Evolutionary conservation across 2,113 vertebrate genomes (phyloP).

Genomic region (Dipodomys ordii): DNA sequence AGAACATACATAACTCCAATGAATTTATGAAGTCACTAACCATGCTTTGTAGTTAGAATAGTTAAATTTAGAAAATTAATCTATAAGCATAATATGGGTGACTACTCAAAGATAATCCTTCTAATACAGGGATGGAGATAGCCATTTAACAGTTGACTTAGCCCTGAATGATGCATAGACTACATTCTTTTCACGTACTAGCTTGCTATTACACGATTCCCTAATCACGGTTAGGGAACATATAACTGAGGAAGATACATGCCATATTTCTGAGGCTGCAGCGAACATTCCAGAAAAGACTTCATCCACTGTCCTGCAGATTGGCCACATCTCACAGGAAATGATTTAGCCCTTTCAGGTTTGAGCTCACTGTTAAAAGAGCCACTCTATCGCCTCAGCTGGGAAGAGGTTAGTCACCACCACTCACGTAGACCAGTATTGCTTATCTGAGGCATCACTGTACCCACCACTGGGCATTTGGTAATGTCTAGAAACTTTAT

Average conservation of each 20-base stretch:
- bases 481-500: neutral
- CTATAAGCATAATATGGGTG: neutral
- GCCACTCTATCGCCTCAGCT: neutral
- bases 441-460: neutral
- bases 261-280: neutral
- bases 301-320: neutral
- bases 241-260: neutral
- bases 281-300: neutral
- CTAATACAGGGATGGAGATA: neutral
- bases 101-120: neutral
- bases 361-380: neutral
- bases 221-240: neutral
- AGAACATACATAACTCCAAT: neutral
- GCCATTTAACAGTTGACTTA: slow-evolving; percentile 1
- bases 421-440: neutral
- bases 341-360: neutral
- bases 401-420: neutral
- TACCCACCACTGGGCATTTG: neutral
- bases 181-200: neutral
- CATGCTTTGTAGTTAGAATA: neutral
- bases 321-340: neutral
- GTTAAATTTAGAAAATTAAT: neutral
- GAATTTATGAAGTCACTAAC: slow-evolving; percentile 16
- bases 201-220: neutral
- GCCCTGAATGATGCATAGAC: neutral